Conservation (phyloP, 2,888 invertebrate genomes). For the Petrophora chlorosata region DNA sequence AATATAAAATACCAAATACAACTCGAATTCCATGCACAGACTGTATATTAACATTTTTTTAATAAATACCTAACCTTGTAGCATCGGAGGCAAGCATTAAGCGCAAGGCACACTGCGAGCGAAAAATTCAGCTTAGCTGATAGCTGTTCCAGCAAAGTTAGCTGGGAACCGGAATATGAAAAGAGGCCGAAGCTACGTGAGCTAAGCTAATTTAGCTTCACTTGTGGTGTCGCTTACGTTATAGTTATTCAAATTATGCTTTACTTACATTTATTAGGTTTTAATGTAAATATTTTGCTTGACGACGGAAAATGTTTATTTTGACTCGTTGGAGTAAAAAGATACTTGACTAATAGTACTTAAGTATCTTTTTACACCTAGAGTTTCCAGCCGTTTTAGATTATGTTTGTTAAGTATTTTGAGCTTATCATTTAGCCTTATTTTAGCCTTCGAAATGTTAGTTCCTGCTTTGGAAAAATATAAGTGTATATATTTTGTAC, state of each 20-base stretch:
- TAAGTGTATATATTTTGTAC: constrained; percentile 28
- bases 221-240: too few species aligned
- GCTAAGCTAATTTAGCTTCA: too few species aligned
- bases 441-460: constrained; percentile 17
- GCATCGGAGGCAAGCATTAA: constrained; percentile 1
- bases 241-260: constrained; percentile 7
- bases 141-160: too few species aligned
- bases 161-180: too few species aligned
- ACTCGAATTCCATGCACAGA: constrained; percentile 10
- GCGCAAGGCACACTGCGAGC: too few species aligned
- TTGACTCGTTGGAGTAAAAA: constrained; percentile 48
- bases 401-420: background rate
- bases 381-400: too few species aligned
- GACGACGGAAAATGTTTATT: constrained; percentile 27
- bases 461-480: constrained; percentile 21
- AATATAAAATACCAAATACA: constrained; percentile 15
- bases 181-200: too few species aligned
- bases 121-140: too few species aligned
- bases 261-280: constrained; percentile 25
- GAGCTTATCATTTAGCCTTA: background rate
- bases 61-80: constrained; percentile 1
- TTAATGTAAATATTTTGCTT: constrained; percentile 44
- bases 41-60: background rate
- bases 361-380: constrained; percentile 64
- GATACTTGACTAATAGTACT: constrained; percentile 58